Percentiles rank a stretch among this genome's conserved stretches.
Evolutionary conservation across 2,113 vertebrate species (phyloP).

Genomic region (Coregonus clupeaformis): DNA sequence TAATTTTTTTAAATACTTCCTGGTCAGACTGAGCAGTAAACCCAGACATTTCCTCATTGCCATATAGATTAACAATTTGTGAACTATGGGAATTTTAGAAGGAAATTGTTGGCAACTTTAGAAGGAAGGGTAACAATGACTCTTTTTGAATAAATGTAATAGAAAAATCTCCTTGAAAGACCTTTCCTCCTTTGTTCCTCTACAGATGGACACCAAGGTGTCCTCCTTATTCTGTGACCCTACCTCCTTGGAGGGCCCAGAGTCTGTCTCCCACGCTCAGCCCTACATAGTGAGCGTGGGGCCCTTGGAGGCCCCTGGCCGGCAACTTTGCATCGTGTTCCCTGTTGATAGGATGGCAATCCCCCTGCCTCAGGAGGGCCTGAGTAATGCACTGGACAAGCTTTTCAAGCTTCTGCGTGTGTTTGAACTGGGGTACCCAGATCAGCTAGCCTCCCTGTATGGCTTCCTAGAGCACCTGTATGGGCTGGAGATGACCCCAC

Average conservation of each 20-base stretch:
- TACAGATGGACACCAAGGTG: conserved; percentile 26
- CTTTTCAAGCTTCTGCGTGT: conserved; percentile 35
- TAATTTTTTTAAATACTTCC: too few species aligned
- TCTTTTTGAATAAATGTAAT: too few species aligned
- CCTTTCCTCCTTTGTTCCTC: neutral
- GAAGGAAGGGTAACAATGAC: too few species aligned
- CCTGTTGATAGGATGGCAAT: conserved; percentile 21
- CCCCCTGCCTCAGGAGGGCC: conserved; percentile 7
- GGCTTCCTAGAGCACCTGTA: conserved; percentile 32
- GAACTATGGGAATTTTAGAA: too few species aligned
- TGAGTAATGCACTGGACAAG: conserved; percentile 28
- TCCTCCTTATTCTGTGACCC: conserved; percentile 23
- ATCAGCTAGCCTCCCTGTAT: conserved; percentile 19
- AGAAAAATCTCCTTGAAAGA: too few species aligned
- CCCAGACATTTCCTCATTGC: neutral
- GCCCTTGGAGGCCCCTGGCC: conserved; percentile 21
- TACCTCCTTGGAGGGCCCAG: neutral
- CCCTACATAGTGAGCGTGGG: conserved; percentile 27
- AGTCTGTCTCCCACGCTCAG: neutral
- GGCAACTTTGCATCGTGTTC: conserved; percentile 27
- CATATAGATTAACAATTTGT: too few species aligned
- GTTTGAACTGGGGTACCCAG: conserved; percentile 30
- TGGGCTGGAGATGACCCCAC: conserved; percentile 25
- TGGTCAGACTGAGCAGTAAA: too few species aligned
- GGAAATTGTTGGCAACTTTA: too few species aligned